Percentiles rank a stretch among this genome's conserved stretches.
Conservation (phyloP, 2,888 invertebrate species). For the Laspeyria flexula region DNA sequence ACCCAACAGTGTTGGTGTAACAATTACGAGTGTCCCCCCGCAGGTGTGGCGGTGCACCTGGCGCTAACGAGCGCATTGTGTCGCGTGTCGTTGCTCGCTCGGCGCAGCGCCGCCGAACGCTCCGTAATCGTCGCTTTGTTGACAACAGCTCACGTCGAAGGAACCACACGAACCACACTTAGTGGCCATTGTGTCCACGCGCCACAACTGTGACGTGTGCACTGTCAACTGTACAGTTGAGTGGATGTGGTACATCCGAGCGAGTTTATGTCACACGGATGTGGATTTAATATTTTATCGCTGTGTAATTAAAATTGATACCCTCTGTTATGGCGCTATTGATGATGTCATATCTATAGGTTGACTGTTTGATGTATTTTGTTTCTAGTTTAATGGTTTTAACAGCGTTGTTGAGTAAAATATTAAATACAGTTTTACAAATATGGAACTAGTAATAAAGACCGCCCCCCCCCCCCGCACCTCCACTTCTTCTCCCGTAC, state of each 20-base stretch:
- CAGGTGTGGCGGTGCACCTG: background rate
- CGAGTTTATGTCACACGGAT: no score
- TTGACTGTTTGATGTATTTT: no score
- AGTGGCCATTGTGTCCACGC: background rate
- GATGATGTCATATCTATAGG: no score
- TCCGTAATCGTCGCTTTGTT: slow-evolving; percentile 25
- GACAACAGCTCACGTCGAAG: slow-evolving; percentile 6
- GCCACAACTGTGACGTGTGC: background rate
- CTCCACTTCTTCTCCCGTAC: no score
- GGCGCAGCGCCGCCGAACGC: background rate
- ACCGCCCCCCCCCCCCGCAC: background rate
- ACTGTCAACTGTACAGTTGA: no score
- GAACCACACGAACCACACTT: background rate
- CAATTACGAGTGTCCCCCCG: background rate
- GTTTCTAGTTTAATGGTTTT: no score
- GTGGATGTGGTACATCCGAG: no score
- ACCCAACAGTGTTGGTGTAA: background rate
- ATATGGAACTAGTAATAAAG: background rate
- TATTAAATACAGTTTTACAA: no score
- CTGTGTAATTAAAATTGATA: no score
- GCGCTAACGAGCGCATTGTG: slow-evolving; percentile 1
- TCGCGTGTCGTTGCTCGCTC: background rate
- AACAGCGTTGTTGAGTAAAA: no score
- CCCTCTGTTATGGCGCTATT: no score
- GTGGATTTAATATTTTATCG: background rate